Evolutionary conservation across 2,797 vertebrate species (phyloP).

Genomic region (Prionace glauca): DNA sequence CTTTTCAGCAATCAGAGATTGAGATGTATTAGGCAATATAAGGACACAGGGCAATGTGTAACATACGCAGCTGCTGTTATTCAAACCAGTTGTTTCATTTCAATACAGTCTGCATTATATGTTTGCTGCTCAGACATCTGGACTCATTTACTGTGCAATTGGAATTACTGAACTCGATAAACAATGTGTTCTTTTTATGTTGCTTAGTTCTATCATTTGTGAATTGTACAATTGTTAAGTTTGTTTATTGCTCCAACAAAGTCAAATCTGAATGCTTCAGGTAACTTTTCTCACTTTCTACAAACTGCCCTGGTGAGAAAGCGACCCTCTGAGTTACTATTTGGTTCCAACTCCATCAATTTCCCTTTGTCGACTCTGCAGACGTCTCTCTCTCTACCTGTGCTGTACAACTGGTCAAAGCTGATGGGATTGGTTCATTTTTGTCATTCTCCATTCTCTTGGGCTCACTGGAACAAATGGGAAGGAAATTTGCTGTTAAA

Average conservation of each 20-base stretch:
- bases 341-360: background rate
- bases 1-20: background rate
- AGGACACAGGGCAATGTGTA: background rate
- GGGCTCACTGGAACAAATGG: background rate
- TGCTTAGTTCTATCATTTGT: background rate
- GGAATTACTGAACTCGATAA: background rate
- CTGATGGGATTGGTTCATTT: background rate
- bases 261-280: background rate
- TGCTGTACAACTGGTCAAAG: background rate
- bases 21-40: background rate
- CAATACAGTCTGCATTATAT: background rate
- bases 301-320: no score
- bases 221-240: background rate
- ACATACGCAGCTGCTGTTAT: background rate
- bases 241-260: background rate
- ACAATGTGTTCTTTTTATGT: background rate
- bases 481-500: background rate
- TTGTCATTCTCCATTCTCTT: background rate
- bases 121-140: background rate
- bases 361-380: background rate
- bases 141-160: background rate
- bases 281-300: no score
- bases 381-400: no score
- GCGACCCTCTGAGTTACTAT: background rate
- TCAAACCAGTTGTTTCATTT: slow-evolving; percentile 26